These are phyloP conservation scores for Yponomeuta plumbellus DNA, from an alignment of 2,888 invertebrate species.

Conservation along the genomic window DNA sequence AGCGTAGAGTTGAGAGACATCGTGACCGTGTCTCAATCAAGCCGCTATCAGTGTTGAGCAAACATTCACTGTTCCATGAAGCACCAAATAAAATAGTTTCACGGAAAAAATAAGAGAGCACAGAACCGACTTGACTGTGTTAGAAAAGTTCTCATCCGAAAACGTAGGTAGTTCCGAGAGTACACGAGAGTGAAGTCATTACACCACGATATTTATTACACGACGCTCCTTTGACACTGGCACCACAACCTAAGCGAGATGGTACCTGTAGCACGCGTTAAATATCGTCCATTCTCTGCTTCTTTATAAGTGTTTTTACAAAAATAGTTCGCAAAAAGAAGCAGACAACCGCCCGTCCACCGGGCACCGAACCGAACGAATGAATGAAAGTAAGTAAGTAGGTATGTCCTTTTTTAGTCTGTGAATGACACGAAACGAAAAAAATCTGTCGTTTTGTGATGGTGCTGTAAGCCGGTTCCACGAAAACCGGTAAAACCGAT, in stretches of 20 bases:
- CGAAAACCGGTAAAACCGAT: no score
- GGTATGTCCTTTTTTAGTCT: no score
- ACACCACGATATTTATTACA: constrained; percentile 2
- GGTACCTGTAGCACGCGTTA: background rate
- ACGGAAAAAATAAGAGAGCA: background rate
- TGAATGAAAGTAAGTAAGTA: no score
- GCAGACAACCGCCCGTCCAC: no score
- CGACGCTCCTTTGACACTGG: background rate
- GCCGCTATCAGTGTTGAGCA: background rate
- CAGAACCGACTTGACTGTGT: background rate
- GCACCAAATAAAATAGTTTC: background rate
- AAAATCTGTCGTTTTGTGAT: no score
- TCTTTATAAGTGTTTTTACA: background rate
- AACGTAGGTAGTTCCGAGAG: background rate
- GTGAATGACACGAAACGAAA: no score
- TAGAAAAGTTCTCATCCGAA: constrained; percentile 11
- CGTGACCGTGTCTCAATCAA: constrained; percentile 47
- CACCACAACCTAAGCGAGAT: background rate
- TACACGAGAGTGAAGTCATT: constrained; percentile 7
- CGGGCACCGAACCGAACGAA: no score
- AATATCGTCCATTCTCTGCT: constrained; percentile 1
- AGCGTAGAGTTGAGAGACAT: constrained; percentile 77
- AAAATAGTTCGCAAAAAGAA: constrained; percentile 8
- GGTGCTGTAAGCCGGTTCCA: no score
- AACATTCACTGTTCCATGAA: constrained; percentile 14